These are phyloP conservation scores for Drosophila neonasuta DNA, from an alignment of 2,888 invertebrate genomes.

Conservation along the genomic window DNA sequence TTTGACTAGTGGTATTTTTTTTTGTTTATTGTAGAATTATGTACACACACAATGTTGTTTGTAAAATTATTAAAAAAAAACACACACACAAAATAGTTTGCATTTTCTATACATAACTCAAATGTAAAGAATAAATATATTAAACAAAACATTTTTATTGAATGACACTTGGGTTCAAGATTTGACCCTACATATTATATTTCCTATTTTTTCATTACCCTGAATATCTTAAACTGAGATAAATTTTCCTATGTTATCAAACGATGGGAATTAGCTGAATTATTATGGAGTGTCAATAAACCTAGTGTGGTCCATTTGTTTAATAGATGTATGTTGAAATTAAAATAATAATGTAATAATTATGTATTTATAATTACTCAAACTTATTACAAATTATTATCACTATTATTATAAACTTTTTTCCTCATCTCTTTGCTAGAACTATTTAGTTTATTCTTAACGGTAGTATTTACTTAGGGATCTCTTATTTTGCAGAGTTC, in stretches of 20 bases:
- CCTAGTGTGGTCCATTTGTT: slow-evolving; percentile 37
- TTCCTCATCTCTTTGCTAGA: neutral
- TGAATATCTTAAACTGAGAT: slow-evolving; percentile 1
- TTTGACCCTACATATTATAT: neutral
- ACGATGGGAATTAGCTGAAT: slow-evolving; percentile 12
- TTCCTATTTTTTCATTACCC: neutral
- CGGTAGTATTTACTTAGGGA: slow-evolving; percentile 1
- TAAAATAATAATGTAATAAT: neutral
- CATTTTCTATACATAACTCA: neutral
- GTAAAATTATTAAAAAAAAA: neutral
- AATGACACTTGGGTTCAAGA: neutral
- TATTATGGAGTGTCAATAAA: neutral
- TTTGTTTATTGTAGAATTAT: slow-evolving; percentile 1
- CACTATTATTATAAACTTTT: neutral
- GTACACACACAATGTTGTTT: slow-evolving; percentile 18
- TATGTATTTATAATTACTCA: slow-evolving; percentile 2
- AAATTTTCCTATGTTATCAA: neutral
- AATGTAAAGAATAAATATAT: neutral
- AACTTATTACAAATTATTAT: neutral
- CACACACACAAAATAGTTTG: neutral
- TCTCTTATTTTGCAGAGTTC: slow-evolving; percentile 11
- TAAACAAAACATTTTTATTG: neutral
- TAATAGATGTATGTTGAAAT: slow-evolving; percentile 19
- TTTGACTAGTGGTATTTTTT: slow-evolving; percentile 1
- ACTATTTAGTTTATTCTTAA: slow-evolving; percentile 2